Conservation (phyloP, 1,140 invertebrate genomes). For the Pseudachorutes palmiensis region DNA sequence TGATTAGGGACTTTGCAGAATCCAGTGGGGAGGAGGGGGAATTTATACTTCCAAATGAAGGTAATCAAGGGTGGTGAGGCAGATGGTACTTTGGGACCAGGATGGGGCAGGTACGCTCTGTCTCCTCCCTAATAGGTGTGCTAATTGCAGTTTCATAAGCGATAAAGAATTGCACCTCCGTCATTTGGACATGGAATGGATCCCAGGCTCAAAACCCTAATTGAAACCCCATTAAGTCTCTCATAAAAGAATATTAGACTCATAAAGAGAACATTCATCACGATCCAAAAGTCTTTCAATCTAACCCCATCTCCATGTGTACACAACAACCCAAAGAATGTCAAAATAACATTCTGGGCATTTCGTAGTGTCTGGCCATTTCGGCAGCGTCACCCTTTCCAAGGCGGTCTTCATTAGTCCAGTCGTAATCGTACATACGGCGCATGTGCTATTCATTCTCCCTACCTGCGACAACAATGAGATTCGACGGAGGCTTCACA, state of each 20-base stretch:
- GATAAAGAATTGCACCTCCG: slow-evolving; percentile 19
- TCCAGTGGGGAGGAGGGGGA: background rate
- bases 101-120: background rate
- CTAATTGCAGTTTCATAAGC: slow-evolving; percentile 26
- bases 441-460: too few species aligned
- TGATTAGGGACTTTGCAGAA: slow-evolving; percentile 6
- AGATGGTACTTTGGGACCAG: background rate
- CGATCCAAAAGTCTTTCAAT: background rate
- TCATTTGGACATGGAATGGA: background rate
- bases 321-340: too few species aligned
- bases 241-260: slow-evolving; percentile 20
- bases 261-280: slow-evolving; percentile 19
- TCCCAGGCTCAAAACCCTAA: slow-evolving; percentile 2
- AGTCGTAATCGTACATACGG: background rate
- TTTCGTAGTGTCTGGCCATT: too few species aligned
- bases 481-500: background rate
- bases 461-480: too few species aligned
- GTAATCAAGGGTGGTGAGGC: background rate
- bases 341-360: too few species aligned
- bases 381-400: background rate
- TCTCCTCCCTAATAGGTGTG: slow-evolving; percentile 18
- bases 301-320: background rate
- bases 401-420: background rate
- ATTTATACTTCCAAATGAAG: slow-evolving; percentile 7
- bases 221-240: slow-evolving; percentile 6